Percentiles rank a stretch among this genome's conserved stretches.
phyloP scores from a whole-genome alignment of 2,888 invertebrate genomes.

The Saturnia pavonia region DNA sequence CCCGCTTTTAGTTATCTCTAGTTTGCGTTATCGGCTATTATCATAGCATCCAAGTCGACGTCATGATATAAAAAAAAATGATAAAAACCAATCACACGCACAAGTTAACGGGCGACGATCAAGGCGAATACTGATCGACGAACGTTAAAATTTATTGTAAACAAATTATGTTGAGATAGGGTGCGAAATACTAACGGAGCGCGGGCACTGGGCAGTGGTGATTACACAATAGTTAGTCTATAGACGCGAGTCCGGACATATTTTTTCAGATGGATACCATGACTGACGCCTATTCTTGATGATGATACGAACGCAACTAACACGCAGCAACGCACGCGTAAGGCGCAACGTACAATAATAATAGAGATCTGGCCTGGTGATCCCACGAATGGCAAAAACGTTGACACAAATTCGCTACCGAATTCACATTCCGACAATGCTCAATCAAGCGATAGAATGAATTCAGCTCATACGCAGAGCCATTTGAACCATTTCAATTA shows the following conservation, averaged over 20 bases:
- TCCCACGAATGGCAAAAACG: slow-evolving; percentile 52
- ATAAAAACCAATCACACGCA: slow-evolving; percentile 44
- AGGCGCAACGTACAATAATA: slow-evolving; percentile 67
- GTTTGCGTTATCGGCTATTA: slow-evolving; percentile 52
- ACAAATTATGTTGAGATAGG: slow-evolving; percentile 49
- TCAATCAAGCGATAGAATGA: slow-evolving; percentile 64
- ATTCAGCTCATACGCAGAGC: slow-evolving; percentile 58
- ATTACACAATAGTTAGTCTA: slow-evolving; percentile 61
- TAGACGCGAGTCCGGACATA: slow-evolving; percentile 47
- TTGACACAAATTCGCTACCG: slow-evolving; percentile 62
- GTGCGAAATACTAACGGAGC: slow-evolving; percentile 45
- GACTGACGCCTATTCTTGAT: slow-evolving; percentile 73
- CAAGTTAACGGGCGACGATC: slow-evolving; percentile 48
- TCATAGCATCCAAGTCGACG: slow-evolving; percentile 46
- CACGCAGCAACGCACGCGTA: slow-evolving; percentile 64
- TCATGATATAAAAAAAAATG: slow-evolving; percentile 43
- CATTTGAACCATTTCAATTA: slow-evolving; percentile 46
- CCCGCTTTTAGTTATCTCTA: slow-evolving; percentile 48
- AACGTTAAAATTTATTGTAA: slow-evolving; percentile 50
- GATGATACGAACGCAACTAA: slow-evolving; percentile 75
- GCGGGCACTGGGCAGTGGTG: slow-evolving; percentile 33
- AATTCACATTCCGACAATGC: slow-evolving; percentile 67
- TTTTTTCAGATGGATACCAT: slow-evolving; percentile 55
- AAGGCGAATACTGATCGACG: slow-evolving; percentile 51
- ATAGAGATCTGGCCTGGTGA: slow-evolving; percentile 60